Percentiles rank a stretch among this genome's conserved stretches.
These are phyloP conservation scores for Phaedon cochleariae DNA, from an alignment of 2,888 invertebrate genomes.

Conservation along the genomic window DNA sequence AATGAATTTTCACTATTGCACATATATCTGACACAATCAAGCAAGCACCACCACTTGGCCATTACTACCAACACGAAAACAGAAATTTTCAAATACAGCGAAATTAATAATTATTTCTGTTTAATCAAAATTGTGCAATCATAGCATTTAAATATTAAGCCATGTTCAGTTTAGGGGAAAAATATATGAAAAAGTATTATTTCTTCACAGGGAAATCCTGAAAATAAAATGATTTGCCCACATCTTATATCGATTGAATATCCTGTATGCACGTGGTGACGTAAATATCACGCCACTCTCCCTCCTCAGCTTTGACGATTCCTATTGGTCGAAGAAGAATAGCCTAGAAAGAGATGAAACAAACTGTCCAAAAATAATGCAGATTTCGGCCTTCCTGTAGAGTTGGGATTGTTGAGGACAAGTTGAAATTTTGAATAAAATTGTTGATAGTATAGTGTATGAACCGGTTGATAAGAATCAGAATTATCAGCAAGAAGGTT, in stretches of 20 bases:
- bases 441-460: conserved; percentile 3
- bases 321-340: conserved; percentile 37
- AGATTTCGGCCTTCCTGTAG: conserved; percentile 32
- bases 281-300: conserved; percentile 52
- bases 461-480: no score
- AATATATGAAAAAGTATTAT: no score
- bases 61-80: no score
- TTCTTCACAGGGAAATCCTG: not conserved
- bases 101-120: no score
- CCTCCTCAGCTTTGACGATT: conserved; percentile 36
- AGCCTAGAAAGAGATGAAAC: conserved; percentile 26
- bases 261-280: conserved; percentile 43
- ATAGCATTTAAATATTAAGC: no score
- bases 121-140: no score
- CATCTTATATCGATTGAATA: conserved; percentile 49
- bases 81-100: no score
- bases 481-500: not conserved
- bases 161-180: no score
- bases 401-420: not conserved
- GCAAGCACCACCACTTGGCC: no score
- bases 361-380: conserved; percentile 49
- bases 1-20: no score
- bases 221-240: no score
- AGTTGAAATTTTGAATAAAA: not conserved
- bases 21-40: no score